A percentile compares a stretch with the other conserved stretches of the same genome.
Conservation (phyloP, 2,797 vertebrate genomes). For the Halcyon badia region DNA sequence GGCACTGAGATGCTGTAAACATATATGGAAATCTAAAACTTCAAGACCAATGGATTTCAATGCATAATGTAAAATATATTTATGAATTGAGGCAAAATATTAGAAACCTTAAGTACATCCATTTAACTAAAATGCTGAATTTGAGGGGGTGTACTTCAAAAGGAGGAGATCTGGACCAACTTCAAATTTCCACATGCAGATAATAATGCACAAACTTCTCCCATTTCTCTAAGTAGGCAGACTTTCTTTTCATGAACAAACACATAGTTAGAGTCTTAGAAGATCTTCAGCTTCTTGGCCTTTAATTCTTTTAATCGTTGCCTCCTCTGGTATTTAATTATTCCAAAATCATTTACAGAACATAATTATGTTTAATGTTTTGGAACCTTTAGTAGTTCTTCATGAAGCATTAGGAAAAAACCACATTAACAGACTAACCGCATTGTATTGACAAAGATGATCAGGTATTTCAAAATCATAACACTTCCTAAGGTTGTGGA, state of each 20-base stretch:
- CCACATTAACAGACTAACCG: neutral
- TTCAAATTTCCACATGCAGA: neutral
- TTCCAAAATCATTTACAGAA: neutral
- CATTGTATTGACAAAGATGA: neutral
- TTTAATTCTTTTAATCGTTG: neutral
- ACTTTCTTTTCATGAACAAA: neutral
- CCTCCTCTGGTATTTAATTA: neutral
- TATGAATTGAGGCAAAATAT: neutral
- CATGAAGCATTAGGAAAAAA: neutral
- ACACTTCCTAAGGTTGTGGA: neutral
- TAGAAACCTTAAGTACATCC: neutral
- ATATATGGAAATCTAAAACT: neutral
- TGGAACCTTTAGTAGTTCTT: neutral
- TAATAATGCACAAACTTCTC: neutral
- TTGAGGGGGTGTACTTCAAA: neutral
- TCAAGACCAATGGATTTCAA: neutral
- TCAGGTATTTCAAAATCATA: neutral
- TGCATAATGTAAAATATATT: fast-evolving
- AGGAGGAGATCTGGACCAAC: neutral
- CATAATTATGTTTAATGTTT: neutral
- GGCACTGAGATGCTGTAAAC: neutral
- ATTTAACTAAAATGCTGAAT: neutral
- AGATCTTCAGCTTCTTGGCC: neutral
- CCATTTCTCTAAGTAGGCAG: neutral
- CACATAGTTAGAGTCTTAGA: neutral